Evolutionary conservation across 1,140 invertebrate genomes (phyloP), one percentile per base, ranked within the genome.

Genomic region (Brachionus asplanchnoidis): DNA sequence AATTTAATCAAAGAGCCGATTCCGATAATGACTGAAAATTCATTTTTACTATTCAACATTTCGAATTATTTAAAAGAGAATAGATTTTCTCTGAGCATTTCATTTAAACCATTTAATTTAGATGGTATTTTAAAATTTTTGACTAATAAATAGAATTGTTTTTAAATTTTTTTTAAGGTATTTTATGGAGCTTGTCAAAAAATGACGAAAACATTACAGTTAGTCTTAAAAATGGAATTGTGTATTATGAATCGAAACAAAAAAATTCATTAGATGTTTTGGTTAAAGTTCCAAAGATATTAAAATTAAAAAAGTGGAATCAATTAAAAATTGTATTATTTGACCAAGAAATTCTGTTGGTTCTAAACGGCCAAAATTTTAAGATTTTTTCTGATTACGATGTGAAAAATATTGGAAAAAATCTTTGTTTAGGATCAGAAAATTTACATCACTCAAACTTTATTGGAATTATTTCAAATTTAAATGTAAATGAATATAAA

Each of bases 401-500:
- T 50, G 20, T 77, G 4, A 20, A 77, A 26, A 77, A 20, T 8
- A 50, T 50, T 14, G 7, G 23, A 14, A 50, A 46, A n/a, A 50
- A 12, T 26, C 11, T 77, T 0, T 50, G n/a, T 50, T 20, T 77
- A 28, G 73, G 73, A 6, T 20, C 68, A 17, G 20, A 46, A 12
- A 50, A 26, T 11, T 9, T 36, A 28, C 1, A 28, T 23, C 12
- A 12, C 3, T 23, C 20, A 50, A 77, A 50, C 42, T 77, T 77
- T 77, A 77, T n/a, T 44, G 73, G 44, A 53, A 77, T 50, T 20
- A 23, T 77, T 50, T 50, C 73, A 77, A 77, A n/a, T 28, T 50
- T 77, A 77, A 46, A 28, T 9, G 14, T 77, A 14, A 77, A 77
- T 32, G 17, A 50, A 73, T n/a, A 0, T 17, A 73, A 73, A 73